Conservation (phyloP, 2,797 vertebrate species). For the Pseudochirops cupreus region DNA sequence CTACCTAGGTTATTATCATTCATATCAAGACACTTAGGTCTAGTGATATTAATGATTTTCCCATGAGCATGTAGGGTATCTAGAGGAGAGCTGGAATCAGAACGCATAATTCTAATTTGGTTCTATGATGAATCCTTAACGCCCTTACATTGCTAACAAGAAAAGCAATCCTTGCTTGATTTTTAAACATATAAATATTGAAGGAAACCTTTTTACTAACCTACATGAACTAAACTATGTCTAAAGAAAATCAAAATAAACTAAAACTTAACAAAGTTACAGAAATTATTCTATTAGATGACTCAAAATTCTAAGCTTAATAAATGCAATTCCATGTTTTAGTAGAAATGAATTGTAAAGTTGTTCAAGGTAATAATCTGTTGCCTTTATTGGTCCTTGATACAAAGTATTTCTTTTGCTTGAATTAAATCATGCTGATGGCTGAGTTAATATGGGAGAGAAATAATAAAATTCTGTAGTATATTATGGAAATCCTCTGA, state of each 20-base stretch:
- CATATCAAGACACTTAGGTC: background rate
- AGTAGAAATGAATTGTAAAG: background rate
- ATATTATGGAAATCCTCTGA: background rate
- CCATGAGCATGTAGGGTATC: background rate
- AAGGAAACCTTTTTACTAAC: background rate
- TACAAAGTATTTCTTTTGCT: background rate
- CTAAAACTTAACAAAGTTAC: background rate
- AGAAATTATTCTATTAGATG: background rate
- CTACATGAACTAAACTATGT: background rate
- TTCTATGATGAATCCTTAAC: background rate
- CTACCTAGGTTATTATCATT: background rate
- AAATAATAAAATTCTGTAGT: background rate
- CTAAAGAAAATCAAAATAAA: background rate
- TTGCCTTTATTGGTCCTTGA: background rate
- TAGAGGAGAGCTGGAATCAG: background rate
- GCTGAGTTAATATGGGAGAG: background rate
- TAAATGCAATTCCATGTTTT: background rate
- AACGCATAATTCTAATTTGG: background rate
- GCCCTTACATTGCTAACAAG: background rate
- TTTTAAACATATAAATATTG: background rate
- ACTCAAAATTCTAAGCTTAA: background rate
- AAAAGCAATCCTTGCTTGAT: background rate
- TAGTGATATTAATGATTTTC: background rate
- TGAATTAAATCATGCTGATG: background rate
- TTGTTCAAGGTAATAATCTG: background rate